Conservation (phyloP, 1,140 invertebrate genomes). For the Drosophila elegans region DNA sequence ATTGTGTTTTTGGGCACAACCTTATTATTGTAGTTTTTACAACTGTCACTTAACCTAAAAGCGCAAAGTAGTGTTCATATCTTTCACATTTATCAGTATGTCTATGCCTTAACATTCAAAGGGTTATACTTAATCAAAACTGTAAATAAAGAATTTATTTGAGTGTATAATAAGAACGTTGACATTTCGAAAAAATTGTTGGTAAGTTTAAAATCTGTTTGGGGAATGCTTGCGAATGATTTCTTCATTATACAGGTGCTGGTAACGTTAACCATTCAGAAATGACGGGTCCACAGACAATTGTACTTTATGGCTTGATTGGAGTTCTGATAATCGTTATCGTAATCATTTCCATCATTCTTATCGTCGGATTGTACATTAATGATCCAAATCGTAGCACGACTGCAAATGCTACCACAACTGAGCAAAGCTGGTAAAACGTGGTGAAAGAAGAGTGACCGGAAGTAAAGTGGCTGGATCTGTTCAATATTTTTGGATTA, state of each 20-base stretch:
- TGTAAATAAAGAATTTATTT: not conserved
- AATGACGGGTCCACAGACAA: constrained; percentile 3
- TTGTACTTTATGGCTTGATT: constrained; percentile 5
- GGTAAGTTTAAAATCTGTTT: not conserved
- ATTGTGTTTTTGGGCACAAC: too few species aligned
- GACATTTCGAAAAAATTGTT: not conserved
- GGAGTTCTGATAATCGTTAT: not conserved
- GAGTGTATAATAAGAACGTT: too few species aligned
- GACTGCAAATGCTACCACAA: not conserved
- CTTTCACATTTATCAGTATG: not conserved
- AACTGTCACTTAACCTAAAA: too few species aligned
- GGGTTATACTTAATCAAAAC: not conserved
- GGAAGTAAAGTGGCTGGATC: not conserved
- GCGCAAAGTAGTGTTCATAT: too few species aligned
- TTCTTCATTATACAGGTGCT: not conserved
- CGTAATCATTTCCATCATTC: not conserved
- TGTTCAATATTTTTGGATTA: not conserved
- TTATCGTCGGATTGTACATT: not conserved
- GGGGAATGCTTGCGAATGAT: not conserved
- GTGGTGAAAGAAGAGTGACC: not conserved
- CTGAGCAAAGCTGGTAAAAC: not conserved
- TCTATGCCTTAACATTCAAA: not conserved
- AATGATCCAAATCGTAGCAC: not conserved
- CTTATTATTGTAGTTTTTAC: too few species aligned
- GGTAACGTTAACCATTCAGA: too few species aligned